Percentiles rank a stretch among this genome's conserved stretches.
Evolutionary conservation across 2,797 vertebrate species (phyloP).

Genomic region (Borostomias antarcticus): DNA sequence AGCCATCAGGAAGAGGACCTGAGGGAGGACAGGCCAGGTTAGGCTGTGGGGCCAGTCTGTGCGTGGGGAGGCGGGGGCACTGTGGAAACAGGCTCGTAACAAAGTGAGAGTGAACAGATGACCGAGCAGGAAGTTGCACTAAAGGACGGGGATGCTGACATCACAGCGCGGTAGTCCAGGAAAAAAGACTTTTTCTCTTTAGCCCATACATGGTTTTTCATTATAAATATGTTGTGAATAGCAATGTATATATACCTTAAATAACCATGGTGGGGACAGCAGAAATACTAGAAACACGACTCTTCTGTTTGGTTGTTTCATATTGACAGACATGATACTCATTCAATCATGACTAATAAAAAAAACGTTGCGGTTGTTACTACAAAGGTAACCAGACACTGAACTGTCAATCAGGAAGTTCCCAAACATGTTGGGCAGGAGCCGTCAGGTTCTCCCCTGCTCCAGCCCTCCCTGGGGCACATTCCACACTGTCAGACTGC

Average conservation of each 20-base stretch:
- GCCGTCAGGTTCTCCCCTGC: constrained; percentile 64
- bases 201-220: too few species aligned
- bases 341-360: background rate
- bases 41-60: constrained; percentile 49
- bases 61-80: too few species aligned
- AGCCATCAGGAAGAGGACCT: constrained; percentile 97
- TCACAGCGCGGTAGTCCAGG: too few species aligned
- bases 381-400: constrained; percentile 27
- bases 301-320: too few species aligned
- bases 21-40: constrained; percentile 69
- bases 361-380: background rate
- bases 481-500: constrained; percentile 56
- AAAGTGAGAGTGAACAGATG: constrained; percentile 8
- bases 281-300: too few species aligned
- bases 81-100: background rate
- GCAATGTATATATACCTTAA: too few species aligned
- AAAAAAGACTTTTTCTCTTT: too few species aligned
- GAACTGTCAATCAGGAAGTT: constrained; percentile 51
- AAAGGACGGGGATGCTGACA: too few species aligned
- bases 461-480: constrained; percentile 65
- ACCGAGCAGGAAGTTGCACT: background rate
- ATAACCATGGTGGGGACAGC: too few species aligned
- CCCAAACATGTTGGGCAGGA: constrained; percentile 70
- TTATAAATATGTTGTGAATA: too few species aligned
- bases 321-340: background rate